A percentile compares a stretch with the other conserved stretches of the same genome.
phyloP scores from a whole-genome alignment of 2,797 vertebrate species.

The Mormyrops attenuatus region DNA sequence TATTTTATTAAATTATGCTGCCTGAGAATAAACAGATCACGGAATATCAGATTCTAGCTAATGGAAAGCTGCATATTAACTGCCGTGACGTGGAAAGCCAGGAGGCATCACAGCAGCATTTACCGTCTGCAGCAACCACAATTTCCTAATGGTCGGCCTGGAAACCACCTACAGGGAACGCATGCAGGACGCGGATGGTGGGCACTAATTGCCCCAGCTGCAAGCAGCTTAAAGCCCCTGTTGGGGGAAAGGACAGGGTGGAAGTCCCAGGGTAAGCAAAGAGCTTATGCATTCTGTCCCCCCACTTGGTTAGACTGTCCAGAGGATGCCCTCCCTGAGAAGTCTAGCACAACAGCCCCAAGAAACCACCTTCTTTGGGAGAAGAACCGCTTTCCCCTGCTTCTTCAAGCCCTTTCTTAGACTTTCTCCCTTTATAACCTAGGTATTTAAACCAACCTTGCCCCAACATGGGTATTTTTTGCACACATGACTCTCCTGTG shows the following conservation, averaged over 20 bases:
- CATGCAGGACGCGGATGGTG: neutral
- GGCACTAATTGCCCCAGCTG: neutral
- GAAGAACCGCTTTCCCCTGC: neutral
- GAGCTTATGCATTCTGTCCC: neutral
- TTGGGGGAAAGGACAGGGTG: neutral
- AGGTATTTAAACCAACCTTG: neutral
- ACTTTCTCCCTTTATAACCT: neutral
- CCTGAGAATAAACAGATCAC: neutral
- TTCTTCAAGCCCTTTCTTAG: neutral
- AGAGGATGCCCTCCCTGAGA: neutral
- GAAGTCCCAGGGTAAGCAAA: neutral
- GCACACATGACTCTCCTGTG: neutral
- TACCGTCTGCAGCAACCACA: neutral
- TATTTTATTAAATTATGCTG: neutral
- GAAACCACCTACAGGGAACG: neutral
- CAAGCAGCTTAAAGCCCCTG: neutral
- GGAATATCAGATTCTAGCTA: neutral
- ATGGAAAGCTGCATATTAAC: neutral
- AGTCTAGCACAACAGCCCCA: neutral
- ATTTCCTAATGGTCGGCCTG: neutral
- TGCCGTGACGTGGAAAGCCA: neutral
- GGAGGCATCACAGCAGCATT: neutral
- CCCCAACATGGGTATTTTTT: neutral
- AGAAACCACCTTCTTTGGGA: neutral
- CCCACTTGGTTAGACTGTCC: neutral